phyloP scores from a whole-genome alignment of 2,113 vertebrate species.

The Laticauda colubrina region DNA sequence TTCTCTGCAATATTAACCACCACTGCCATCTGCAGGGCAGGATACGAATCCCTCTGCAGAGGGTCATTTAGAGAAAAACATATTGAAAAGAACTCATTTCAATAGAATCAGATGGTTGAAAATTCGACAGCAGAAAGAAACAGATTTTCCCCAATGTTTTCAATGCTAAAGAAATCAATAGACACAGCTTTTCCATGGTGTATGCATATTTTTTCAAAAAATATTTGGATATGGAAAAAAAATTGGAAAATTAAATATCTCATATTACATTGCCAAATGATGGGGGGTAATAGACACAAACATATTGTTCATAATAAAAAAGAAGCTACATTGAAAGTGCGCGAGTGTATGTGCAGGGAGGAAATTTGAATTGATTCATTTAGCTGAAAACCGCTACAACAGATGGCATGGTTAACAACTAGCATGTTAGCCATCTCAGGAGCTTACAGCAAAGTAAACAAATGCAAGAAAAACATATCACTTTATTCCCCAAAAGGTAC shows the following conservation, averaged over 20 bases:
- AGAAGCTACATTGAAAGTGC: slow-evolving; percentile 70
- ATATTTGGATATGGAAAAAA: slow-evolving; percentile 76
- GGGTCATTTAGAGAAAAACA: slow-evolving; percentile 62
- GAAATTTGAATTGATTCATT: slow-evolving; percentile 75
- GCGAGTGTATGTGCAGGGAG: slow-evolving; percentile 36
- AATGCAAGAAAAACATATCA: slow-evolving; percentile 71
- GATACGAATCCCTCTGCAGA: slow-evolving; percentile 44
- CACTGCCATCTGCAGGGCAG: slow-evolving; percentile 77
- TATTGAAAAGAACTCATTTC: slow-evolving; percentile 69
- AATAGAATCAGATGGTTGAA: slow-evolving; percentile 79
- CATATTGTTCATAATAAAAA: slow-evolving; percentile 73
- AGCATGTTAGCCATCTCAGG: slow-evolving; percentile 80
- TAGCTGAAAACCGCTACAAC: slow-evolving; percentile 70
- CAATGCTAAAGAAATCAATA: slow-evolving; percentile 75
- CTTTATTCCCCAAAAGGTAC: slow-evolving; percentile 68
- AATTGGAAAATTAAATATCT: slow-evolving; percentile 80
- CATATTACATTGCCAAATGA: slow-evolving; percentile 75
- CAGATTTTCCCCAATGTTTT: slow-evolving; percentile 77
- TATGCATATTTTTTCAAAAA: slow-evolving; percentile 68
- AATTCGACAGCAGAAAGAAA: slow-evolving; percentile 75
- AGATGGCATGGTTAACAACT: slow-evolving; percentile 82
- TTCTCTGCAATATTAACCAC: slow-evolving; percentile 49
- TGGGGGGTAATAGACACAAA: slow-evolving; percentile 75
- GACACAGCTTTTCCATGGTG: slow-evolving; percentile 73
- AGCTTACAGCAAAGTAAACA: slow-evolving; percentile 77